phyloP scores from a whole-genome alignment of 2,113 vertebrate genomes.

The Eonycteris spelaea region DNA sequence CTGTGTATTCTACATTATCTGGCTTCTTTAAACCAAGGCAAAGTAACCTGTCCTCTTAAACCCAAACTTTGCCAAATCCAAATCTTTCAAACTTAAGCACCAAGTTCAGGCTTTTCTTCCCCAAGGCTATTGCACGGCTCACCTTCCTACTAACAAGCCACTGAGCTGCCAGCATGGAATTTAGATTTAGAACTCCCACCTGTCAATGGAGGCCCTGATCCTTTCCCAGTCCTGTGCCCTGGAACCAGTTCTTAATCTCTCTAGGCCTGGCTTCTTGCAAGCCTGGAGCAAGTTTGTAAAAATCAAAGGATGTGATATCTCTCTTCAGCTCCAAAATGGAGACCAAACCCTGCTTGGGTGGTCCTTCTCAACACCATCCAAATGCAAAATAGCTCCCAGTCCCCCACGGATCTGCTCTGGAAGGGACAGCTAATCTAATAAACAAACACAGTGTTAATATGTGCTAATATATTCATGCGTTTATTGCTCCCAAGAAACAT shows the following conservation, averaged over 20 bases:
- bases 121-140: accelerated
- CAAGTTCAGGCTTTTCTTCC: not conserved
- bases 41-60: not conserved
- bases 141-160: not conserved
- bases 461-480: not conserved
- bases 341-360: not conserved
- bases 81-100: not conserved
- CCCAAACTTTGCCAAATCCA: not conserved
- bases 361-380: not conserved
- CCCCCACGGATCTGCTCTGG: not conserved
- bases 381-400: not conserved
- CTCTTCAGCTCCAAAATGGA: not conserved
- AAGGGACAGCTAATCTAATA: not conserved
- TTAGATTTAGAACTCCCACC: not conserved
- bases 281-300: not conserved
- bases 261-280: not conserved
- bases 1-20: too few relatives aligned
- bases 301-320: not conserved
- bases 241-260: not conserved
- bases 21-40: not conserved
- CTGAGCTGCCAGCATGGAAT: not conserved
- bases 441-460: not conserved
- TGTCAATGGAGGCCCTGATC: not conserved
- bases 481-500: not conserved
- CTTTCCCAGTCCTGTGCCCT: not conserved